Evolutionary conservation across 2,888 invertebrate species (phyloP), one percentile per base, ranked within the genome.

Genomic region (Drosophila paramelanica): DNA sequence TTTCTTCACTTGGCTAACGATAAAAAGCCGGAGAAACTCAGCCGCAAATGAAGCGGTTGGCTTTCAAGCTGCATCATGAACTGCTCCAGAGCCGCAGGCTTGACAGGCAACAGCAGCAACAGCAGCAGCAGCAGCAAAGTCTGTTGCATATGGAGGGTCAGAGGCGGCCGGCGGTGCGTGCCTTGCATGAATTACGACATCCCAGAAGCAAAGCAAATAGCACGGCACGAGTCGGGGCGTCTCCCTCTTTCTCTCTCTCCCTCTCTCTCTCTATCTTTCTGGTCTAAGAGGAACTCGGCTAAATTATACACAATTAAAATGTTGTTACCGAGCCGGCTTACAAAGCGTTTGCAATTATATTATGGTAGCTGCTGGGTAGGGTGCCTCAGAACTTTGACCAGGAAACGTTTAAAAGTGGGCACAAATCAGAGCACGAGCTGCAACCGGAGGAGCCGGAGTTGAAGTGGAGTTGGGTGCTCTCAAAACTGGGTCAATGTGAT

Each of bases 301-400:
- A 80, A 83, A 83, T 88, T 86, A 80, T 75, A 83, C 67, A 77
- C 88, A 83, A 88, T 83, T 88, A 83, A 86, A 75, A 61, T 79
- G 67, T 64, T 69, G 76, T 76, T 79, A 62, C 53, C 20, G 47
- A 47, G 41, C 55, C 43, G 55, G 55, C 43, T 65, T 75, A 36
- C 67, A 67, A 77, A 76, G 57, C 77, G 62, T 38, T 73, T 64
- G 58, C 73, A 78, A 80, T 77, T 77, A 74, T 65, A 68, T 57
- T 56, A 25, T 27, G 23, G 41, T 53, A 51, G 60, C 43, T 43
- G 41, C 11, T 17, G 56, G 49, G 39, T 38, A 27, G 36, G 42
- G 52, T 57, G 52, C 38, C 46, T 70, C 53, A 88, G 88, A 88
- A 84, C 85, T 75, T 81, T 81, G 59, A 64, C 69, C 82, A 85